Percentiles rank a stretch among this genome's conserved stretches.
phyloP scores from a whole-genome alignment of 2,888 invertebrate genomes.

The Drosophila ustulata region DNA sequence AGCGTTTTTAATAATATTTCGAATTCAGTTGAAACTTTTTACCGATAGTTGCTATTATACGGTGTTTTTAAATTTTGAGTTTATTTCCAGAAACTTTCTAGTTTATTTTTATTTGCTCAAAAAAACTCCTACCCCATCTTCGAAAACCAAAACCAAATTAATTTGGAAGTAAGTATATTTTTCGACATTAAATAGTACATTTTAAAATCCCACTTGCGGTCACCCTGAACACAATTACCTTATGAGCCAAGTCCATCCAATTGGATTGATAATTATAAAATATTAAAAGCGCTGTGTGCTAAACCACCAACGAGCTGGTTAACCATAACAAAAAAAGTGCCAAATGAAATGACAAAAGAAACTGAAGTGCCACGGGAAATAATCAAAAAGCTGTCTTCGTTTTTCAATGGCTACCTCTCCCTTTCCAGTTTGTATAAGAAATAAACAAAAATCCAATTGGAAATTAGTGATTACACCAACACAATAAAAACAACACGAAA shows the following conservation, averaged over 20 bases:
- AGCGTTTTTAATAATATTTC: background rate
- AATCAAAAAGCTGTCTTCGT: constrained; percentile 11
- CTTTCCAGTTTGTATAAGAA: constrained; percentile 51
- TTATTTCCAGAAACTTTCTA: no score
- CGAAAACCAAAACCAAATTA: no score
- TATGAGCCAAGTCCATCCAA: constrained; percentile 19
- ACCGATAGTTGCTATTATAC: no score
- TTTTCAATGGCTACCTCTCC: constrained; percentile 61
- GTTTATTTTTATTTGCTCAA: no score
- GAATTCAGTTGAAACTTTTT: no score
- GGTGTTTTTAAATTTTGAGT: no score
- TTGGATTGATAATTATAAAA: constrained; percentile 7
- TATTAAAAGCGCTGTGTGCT: constrained; percentile 26
- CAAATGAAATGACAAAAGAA: constrained; percentile 14
- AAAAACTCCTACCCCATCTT: no score
- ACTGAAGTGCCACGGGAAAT: constrained; percentile 2
- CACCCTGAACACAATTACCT: constrained; percentile 11
- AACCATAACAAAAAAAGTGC: background rate
- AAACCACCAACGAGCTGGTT: constrained; percentile 14
- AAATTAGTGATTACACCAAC: constrained; percentile 55
- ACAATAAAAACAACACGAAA: constrained; percentile 51
- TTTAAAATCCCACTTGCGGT: background rate
- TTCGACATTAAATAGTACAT: background rate
- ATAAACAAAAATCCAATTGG: constrained; percentile 69
- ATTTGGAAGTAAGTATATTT: background rate